Evolutionary conservation across 2,113 vertebrate genomes (phyloP).

Genomic region (Edolisoma coerulescens): DNA sequence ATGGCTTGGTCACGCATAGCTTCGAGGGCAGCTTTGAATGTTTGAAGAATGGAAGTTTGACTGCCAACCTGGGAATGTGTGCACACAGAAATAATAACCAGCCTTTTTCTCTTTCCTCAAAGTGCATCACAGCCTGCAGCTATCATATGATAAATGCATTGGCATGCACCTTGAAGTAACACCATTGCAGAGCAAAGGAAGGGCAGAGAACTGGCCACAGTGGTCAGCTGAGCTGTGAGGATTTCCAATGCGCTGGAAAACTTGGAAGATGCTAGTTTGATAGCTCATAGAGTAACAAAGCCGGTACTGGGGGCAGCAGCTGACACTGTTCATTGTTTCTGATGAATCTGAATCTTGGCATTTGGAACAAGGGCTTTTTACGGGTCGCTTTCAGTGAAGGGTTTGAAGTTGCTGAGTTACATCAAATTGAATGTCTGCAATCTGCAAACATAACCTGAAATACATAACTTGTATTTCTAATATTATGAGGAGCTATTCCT

Average conservation of each 20-base stretch:
- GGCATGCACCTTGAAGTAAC: not conserved
- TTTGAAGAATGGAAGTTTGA: not conserved
- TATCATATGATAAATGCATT: not conserved
- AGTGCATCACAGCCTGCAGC: not conserved
- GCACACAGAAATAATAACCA: not conserved
- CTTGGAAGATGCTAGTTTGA: not conserved
- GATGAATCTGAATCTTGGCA: not conserved
- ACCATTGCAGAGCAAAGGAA: not conserved
- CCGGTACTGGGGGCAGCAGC: not conserved
- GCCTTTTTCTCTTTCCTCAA: not conserved
- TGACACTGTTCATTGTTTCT: not conserved
- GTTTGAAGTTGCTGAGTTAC: not conserved
- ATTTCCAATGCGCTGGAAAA: not conserved
- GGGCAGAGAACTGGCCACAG: not conserved
- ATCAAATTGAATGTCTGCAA: not conserved
- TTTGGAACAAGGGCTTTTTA: not conserved
- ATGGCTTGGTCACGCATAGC: not conserved
- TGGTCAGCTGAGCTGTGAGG: not conserved
- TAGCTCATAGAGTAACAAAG: not conserved
- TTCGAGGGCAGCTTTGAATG: not conserved
- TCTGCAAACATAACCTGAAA: not conserved
- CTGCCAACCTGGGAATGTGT: not conserved
- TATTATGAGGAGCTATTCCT: not conserved
- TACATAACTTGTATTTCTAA: not conserved
- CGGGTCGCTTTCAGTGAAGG: rapidly evolving